Base-by-base conservation (phyloP, 1,140 invertebrate genomes). In the Drosophila fuyamai region DNA sequence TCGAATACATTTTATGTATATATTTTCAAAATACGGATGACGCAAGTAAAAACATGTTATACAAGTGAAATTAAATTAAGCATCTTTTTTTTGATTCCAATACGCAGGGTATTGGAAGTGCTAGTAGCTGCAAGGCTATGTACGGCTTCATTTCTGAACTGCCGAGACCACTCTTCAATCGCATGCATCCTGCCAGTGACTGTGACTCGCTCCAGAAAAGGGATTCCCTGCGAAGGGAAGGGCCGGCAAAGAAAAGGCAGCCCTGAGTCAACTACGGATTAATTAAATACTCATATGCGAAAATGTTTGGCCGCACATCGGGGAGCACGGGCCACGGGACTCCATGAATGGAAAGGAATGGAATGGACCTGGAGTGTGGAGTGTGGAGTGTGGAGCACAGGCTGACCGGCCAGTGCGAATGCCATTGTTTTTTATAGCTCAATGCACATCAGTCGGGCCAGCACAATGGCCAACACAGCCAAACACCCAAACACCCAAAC, bases 251-350 rank as follows among this genome's bases (percentile, higher is more conserved):
- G 60, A 63, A 71, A 36, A 61, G 60, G 59, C 76, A 70, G 56
- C 82, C 79, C 72, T 66, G 79, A 88, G 76, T 89, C 83, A 88
- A 89, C 83, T 88, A 66, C 79, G 83, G 83, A 88, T 88, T 88
- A 88, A 88, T 88, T 88, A 83, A 88, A 88, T 88, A 76, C 84
- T 83, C 84, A 88, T 89, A 88, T 82, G 82, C 68, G 75, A 83
- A 88, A 83, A 57, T 84, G 81, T 85, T 85, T 81, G 66, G 61
- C 38, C 53, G 48, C 4, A 29, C 14, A 16, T 48, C 27, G 27
- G 70, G 41, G 44, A 23, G 23, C 23, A 62, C 43, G 65, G 51
- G 54, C n/a, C 41, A n/a, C 7, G 23, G 62, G 41, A 66, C 35
- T 51, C 59, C 66, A 63, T 81, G 77, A 63, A 76, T 76, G 44